phyloP scores from a whole-genome alignment of 92 coral and sea anemone species.

The Epizoanthus fatuus region DNA sequence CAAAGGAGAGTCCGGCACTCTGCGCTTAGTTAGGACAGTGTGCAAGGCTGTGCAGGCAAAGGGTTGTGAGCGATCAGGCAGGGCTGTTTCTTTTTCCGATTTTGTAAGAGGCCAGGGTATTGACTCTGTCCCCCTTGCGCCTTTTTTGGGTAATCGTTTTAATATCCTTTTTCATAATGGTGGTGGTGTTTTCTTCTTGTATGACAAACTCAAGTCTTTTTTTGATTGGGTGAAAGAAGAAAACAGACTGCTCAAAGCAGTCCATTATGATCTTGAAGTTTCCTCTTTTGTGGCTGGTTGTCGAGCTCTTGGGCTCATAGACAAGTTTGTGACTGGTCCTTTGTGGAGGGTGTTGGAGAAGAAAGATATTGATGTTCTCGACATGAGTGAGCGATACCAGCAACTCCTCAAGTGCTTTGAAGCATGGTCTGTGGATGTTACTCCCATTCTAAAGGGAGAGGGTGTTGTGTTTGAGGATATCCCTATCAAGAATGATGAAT shows the following conservation, averaged over 20 bases:
- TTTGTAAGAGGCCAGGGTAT: constrained; percentile 16
- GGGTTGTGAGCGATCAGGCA: constrained; percentile 24
- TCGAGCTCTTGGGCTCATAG: constrained; percentile 25
- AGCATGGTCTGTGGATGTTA: constrained; percentile 43
- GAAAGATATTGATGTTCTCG: constrained; percentile 35
- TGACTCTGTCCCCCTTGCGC: constrained; percentile 29
- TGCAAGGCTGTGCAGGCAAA: constrained; percentile 19
- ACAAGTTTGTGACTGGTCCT: constrained; percentile 30
- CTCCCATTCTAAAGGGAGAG: constrained; percentile 27
- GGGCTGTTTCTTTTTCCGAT: constrained; percentile 20
- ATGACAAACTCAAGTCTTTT: constrained; percentile 26
- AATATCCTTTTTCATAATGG: constrained; percentile 45
- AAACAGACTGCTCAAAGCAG: constrained; percentile 39
- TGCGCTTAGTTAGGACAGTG: constrained; percentile 9
- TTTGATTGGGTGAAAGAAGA: constrained; percentile 31
- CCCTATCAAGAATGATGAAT: constrained; percentile 18
- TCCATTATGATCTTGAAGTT: constrained; percentile 28
- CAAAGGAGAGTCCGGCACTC: constrained; percentile 29
- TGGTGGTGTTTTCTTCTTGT: constrained; percentile 21
- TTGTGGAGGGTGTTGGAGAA: constrained; percentile 44
- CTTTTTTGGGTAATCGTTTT: constrained; percentile 31
- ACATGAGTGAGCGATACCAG: constrained; percentile 35
- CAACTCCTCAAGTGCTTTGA: constrained; percentile 42
- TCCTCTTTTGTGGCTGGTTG: constrained; percentile 39
- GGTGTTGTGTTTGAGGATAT: constrained; percentile 12